A percentile compares a stretch with the other conserved stretches of the same genome.
These are phyloP conservation scores for Calameuta filiformis DNA, from an alignment of 2,888 invertebrate species.

Conservation along the genomic window DNA sequence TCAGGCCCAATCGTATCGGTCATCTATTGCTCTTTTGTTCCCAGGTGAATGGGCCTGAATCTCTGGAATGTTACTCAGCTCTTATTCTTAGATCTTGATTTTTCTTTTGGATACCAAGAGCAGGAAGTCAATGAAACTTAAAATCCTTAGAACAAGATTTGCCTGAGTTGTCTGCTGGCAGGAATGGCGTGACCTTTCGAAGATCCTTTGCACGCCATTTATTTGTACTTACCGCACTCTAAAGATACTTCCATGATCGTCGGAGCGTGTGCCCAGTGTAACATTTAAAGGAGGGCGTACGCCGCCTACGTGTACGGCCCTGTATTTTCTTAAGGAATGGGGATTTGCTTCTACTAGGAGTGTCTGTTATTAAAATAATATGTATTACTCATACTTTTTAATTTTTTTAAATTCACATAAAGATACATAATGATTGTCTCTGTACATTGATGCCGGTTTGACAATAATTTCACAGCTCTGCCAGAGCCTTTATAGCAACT, in stretches of 20 bases:
- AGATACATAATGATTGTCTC: neutral
- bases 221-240: conserved; percentile 20
- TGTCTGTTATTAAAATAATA: neutral
- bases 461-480: neutral
- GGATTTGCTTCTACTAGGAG: neutral
- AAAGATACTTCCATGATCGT: conserved; percentile 39
- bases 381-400: neutral
- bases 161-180: neutral
- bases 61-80: neutral
- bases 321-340: neutral
- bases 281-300: conserved; percentile 59
- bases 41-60: neutral
- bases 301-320: conserved; percentile 16
- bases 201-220: conserved; percentile 19
- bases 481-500: neutral
- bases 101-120: neutral
- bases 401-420: neutral
- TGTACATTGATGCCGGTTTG: neutral
- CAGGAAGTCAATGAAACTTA: neutral
- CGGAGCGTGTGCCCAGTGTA: conserved; percentile 61
- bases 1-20: neutral
- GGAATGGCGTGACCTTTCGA: conserved; percentile 36
- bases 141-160: neutral
- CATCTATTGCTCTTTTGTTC: neutral
- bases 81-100: neutral